A percentile compares a stretch with the other conserved stretches of the same genome.
These are phyloP conservation scores for Pyrocoelia pectoralis DNA, from an alignment of 2,888 invertebrate species.

Conservation along the genomic window DNA sequence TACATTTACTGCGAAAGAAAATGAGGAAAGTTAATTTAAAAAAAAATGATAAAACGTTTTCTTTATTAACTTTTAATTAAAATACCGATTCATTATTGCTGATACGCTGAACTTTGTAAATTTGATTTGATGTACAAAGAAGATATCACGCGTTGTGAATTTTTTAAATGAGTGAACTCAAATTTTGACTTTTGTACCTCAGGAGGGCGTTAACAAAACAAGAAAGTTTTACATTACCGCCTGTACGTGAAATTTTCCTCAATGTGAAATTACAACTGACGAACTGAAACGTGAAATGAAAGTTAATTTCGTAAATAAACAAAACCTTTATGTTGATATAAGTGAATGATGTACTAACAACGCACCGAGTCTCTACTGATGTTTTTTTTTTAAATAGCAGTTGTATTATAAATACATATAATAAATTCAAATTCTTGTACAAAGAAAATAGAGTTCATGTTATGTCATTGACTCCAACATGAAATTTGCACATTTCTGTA, in stretches of 20 bases:
- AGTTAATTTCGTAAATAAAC: neutral
- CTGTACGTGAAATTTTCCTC: neutral
- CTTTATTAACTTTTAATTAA: neutral
- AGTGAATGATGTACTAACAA: neutral
- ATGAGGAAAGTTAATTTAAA: conserved; percentile 25
- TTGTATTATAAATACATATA: too few relatives aligned
- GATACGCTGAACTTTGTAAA: neutral
- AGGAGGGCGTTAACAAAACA: too few relatives aligned
- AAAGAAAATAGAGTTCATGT: too few relatives aligned
- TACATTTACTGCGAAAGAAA: conserved; percentile 16
- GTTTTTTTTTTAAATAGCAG: too few relatives aligned
- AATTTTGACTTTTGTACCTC: too few relatives aligned
- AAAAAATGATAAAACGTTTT: neutral
- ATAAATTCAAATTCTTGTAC: too few relatives aligned
- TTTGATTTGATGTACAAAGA: too few relatives aligned
- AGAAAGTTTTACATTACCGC: neutral
- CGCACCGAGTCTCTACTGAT: too few relatives aligned
- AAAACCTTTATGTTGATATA: neutral
- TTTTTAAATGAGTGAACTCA: too few relatives aligned
- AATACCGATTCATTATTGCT: neutral
- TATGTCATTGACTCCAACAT: too few relatives aligned
- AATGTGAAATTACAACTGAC: neutral
- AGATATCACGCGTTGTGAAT: too few relatives aligned
- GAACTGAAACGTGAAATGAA: neutral
- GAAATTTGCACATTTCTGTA: too few relatives aligned